phyloP scores from a whole-genome alignment of 2,888 invertebrate species.

The Aphrophora alni region DNA sequence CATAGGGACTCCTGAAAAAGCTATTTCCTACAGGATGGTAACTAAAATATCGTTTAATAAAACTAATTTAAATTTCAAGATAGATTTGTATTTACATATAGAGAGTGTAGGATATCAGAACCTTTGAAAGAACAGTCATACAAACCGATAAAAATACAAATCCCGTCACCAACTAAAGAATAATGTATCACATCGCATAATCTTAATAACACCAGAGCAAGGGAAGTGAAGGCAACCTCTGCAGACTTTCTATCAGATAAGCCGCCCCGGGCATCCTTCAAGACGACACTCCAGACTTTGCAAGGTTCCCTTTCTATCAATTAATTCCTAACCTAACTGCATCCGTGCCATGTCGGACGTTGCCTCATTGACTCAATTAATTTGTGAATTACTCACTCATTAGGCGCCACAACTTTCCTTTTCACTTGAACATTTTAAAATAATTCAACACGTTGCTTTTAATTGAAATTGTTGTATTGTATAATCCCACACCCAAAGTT shows the following conservation, averaged over 20 bases:
- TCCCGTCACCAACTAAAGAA: background rate
- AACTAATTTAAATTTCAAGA: too few relatives aligned
- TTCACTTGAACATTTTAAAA: background rate
- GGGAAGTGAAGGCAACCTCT: background rate
- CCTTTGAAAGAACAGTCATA: too few relatives aligned
- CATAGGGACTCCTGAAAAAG: too few relatives aligned
- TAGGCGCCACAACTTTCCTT: background rate
- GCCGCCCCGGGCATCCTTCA: too few relatives aligned
- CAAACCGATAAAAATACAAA: background rate
- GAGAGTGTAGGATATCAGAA: too few relatives aligned
- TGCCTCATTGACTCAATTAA: conserved; percentile 1
- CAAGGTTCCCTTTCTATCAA: too few relatives aligned
- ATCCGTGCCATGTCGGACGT: background rate
- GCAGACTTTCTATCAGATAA: background rate
- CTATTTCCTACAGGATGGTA: too few relatives aligned
- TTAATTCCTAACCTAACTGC: background rate
- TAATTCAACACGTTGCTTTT: background rate
- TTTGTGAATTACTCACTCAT: background rate
- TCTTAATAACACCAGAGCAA: background rate
- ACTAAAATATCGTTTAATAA: too few relatives aligned
- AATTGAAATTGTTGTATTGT: too few relatives aligned
- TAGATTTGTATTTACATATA: too few relatives aligned
- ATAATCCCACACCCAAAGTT: too few relatives aligned
- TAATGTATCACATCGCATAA: background rate
- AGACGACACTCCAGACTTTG: too few relatives aligned